Evolutionary conservation across 2,888 invertebrate species (phyloP).

Genomic region (Halictus ligatus): DNA sequence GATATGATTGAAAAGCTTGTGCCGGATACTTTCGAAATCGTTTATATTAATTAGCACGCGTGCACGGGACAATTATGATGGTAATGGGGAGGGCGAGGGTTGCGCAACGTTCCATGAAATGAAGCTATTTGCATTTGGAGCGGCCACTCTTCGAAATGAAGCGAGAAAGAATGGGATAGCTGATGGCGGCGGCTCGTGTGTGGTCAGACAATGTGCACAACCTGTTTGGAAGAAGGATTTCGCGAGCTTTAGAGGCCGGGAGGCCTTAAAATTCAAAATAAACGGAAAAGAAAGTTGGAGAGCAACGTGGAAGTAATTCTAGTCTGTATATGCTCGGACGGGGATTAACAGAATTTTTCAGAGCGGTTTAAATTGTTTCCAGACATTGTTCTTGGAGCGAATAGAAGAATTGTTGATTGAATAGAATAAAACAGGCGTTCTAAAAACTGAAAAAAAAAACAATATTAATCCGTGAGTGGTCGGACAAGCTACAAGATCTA

Average conservation of each 20-base stretch:
- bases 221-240: background rate
- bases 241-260: background rate
- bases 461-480: background rate
- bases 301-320: background rate
- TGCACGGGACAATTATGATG: background rate
- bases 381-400: background rate
- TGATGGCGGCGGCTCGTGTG: background rate
- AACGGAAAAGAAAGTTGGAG: background rate
- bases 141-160: background rate
- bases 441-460: background rate
- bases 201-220: background rate
- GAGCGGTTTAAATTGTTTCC: no score
- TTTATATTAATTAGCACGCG: slow-evolving; percentile 1
- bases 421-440: background rate
- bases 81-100: background rate
- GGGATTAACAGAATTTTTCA: background rate
- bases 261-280: background rate
- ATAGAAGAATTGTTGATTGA: background rate
- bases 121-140: slow-evolving; percentile 1
- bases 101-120: slow-evolving; percentile 2
- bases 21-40: background rate
- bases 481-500: no score
- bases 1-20: background rate
- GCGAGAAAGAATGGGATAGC: background rate
- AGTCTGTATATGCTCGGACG: no score